Conservation (phyloP, 2,797 vertebrate genomes). For the Malurus splendens region DNA sequence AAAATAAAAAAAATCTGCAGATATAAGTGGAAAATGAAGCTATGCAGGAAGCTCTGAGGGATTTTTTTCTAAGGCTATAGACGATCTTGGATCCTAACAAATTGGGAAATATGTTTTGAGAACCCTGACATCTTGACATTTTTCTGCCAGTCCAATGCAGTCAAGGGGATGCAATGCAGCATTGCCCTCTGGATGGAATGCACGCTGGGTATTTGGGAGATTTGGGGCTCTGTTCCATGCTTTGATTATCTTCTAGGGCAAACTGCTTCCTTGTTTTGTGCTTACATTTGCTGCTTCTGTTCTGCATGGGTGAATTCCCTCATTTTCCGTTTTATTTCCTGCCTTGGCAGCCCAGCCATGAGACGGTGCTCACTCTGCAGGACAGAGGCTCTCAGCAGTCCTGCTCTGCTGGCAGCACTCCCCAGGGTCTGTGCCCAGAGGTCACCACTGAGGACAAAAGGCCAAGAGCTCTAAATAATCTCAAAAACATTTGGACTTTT, state of each 20-base stretch:
- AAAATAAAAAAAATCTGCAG: background rate
- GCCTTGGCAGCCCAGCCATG: background rate
- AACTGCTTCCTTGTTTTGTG: background rate
- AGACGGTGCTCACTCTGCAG: rapidly evolving
- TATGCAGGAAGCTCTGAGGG: background rate
- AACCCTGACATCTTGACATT: background rate
- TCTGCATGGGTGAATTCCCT: background rate
- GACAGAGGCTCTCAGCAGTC: background rate
- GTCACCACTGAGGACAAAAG: rapidly evolving
- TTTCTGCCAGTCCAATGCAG: background rate
- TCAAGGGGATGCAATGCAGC: background rate
- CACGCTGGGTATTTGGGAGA: rapidly evolving
- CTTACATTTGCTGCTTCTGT: background rate
- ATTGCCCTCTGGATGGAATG: background rate
- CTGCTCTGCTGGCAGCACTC: background rate
- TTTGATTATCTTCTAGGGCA: background rate
- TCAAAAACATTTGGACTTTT: background rate
- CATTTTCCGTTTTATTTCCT: background rate
- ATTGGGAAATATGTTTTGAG: background rate
- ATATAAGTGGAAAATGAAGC: background rate
- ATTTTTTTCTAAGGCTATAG: background rate
- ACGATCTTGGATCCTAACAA: background rate
- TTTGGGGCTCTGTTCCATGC: background rate
- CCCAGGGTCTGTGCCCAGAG: background rate
- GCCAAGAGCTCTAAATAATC: background rate